Evolutionary conservation across 2,113 vertebrate genomes (phyloP), one percentile per base, ranked within the genome.

Genomic region (Alces alces): DNA sequence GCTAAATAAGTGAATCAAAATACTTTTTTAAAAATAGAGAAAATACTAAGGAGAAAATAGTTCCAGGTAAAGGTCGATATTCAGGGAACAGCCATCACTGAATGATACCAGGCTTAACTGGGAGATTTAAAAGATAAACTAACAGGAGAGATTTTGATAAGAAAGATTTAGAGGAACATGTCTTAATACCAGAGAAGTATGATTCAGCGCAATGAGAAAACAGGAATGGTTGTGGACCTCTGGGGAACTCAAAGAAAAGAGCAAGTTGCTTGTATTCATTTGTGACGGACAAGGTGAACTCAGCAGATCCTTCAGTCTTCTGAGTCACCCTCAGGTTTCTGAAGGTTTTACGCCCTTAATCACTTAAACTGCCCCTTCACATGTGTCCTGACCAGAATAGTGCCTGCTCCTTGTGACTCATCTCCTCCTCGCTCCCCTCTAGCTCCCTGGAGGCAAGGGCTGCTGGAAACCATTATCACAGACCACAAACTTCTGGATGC

Each of bases 91-190:
- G 60, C 16, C 70, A 9, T 28, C 36, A 79, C 27, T 57, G 43
- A 43, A 16, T 66, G 58, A 33, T 10, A 57, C 66, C 50, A 73
- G 79, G 47, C 7, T 87, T 86, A 58, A 17, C 21, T 10, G 76
- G 76, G 89, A 91, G 85, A 23, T 70, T 96, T 76, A 25, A 91
- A 76, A 84, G 66, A 86, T 86, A 64, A 91, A 45, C 45, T 79
- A 76, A 92, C 47, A 86, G n/a, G 21, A 76, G 79, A 92, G 45
- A 7, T 64, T 86, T 90, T 76, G 73, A 36, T 58, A 73, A 95
- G 79, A 58, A 73, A 87, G 83, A 80, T 36, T 61, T 23, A 94
- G 86, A 91, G 43, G 55, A 80, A 54, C 64, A 27, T 5, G 28
- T 47, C 47, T 91, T 55, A 47, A n/a, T 27, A 76, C 45, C 64